Base-by-base conservation (phyloP, 2,113 vertebrate genomes). In the Vicugna pacos region DNA sequence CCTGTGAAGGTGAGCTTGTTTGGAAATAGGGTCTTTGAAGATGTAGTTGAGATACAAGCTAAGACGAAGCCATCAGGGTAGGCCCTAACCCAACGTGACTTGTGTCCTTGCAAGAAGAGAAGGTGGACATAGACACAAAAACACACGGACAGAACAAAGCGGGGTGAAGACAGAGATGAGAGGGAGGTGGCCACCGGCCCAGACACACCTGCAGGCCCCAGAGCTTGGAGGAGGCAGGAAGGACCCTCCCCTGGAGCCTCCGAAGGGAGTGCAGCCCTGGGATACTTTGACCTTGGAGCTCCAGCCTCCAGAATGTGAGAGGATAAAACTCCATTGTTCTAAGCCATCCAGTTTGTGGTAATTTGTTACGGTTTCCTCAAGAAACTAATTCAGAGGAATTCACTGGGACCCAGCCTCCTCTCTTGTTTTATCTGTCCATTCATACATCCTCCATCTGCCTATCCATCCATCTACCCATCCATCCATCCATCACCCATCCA, bases 161-260 rank as follows among this genome's bases (percentile, higher is more conserved):
- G 32, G 16, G 2, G 28, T 0, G 12, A 14, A 24, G 19, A 16
- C 0, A n/a, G 19, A 35, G 42, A 14, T 22, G 1, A 1, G 30
- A 64, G 28, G 62, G 12, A 22, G 8, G 32, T 0, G 13, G 14
- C 48, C 32, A 4, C 17, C 6, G 26, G 20, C 28, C 64, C 19
- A 50, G 30, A 48, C 22, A 28, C 5, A 0, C 48, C 64, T 19
- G 82, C 5, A 11, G 5, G 14, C 64, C 42, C 2, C 3, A 69
- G 32, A 52, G 1, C n/a, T 15, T 19, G 32, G 32, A 4, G 35
- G 22, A 52, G 48, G 32, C 32, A n/a, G 32, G 32, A 28, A 54
- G 82, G 22, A 17, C 14, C 17, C 32, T 35, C 3, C 22, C 20
- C 22, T 9, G 32, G 32, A 35, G 14, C 14, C 82, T 11, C 8